phyloP scores from a whole-genome alignment of 1,140 invertebrate species.

The Hestina assimilis region DNA sequence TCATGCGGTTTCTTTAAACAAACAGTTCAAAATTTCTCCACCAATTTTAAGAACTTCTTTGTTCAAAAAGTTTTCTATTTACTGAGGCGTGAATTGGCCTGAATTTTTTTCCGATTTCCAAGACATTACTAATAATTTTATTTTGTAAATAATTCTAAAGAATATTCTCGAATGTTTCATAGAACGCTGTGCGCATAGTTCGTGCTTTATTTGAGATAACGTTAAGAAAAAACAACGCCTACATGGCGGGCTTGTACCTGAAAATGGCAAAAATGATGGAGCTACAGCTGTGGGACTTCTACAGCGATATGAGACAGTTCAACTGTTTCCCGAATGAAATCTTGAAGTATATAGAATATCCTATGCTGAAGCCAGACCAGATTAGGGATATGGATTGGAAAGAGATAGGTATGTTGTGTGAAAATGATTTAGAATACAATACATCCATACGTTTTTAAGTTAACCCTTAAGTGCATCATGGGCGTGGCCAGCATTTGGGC shows the following conservation, averaged over 20 bases:
- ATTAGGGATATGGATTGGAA: conserved; percentile 91
- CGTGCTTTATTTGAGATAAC: conserved; percentile 97
- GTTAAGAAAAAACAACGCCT: conserved; percentile 91
- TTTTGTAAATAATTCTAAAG: too few relatives aligned
- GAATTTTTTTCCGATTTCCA: too few relatives aligned
- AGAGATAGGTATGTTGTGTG: conserved; percentile 85
- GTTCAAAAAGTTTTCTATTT: too few relatives aligned
- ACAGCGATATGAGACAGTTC: conserved; percentile 93
- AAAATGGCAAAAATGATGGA: conserved; percentile 94
- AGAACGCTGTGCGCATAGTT: conserved; percentile 94
- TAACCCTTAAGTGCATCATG: too few relatives aligned
- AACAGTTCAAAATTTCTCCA: too few relatives aligned
- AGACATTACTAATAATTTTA: too few relatives aligned
- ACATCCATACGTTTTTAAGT: neutral
- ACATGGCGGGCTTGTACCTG: conserved; percentile 90
- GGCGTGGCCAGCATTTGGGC: too few relatives aligned
- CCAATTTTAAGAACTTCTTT: too few relatives aligned
- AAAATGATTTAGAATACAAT: neutral
- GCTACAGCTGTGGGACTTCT: conserved; percentile 91
- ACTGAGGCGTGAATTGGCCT: too few relatives aligned
- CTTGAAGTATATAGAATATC: conserved; percentile 89
- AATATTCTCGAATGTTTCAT: too few relatives aligned
- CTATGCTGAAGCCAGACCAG: conserved; percentile 85
- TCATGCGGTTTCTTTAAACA: too few relatives aligned
- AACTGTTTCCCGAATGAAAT: conserved; percentile 87